Conservation (phyloP, 2,113 vertebrate genomes). For the Eptesicus fuscus region DNA sequence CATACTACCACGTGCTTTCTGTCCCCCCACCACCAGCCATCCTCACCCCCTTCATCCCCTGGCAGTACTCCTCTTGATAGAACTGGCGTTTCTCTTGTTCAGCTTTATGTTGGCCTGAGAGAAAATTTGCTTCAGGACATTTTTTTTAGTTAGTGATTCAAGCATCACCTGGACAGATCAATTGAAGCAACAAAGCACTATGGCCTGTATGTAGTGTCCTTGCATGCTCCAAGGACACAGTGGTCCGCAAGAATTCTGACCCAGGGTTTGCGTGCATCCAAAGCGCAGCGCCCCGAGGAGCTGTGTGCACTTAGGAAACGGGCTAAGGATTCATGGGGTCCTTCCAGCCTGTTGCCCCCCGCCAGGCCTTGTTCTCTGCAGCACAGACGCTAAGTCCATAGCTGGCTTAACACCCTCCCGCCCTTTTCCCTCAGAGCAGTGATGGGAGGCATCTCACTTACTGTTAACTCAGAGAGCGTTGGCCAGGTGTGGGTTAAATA, state of each 20-base stretch:
- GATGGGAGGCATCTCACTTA: neutral
- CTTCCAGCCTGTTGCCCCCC: neutral
- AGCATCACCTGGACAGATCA: neutral
- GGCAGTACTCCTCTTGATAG: neutral
- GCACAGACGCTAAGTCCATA: neutral
- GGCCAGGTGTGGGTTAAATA: conserved; percentile 2
- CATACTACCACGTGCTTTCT: neutral
- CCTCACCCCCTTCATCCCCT: too few relatives aligned
- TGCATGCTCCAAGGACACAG: neutral
- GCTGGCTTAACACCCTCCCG: neutral
- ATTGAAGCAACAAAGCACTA: neutral
- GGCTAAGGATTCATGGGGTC: neutral
- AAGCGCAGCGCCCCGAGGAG: neutral
- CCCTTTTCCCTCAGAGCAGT: neutral
- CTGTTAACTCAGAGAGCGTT: neutral
- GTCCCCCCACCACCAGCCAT: fast-evolving
- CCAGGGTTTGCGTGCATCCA: neutral
- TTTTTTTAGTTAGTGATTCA: too few relatives aligned
- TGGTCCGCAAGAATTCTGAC: neutral
- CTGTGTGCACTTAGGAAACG: neutral
- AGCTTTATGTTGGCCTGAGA: neutral
- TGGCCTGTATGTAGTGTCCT: neutral
- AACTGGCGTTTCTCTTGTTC: neutral
- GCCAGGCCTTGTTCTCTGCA: neutral
- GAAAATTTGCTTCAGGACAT: too few relatives aligned